Conservation (phyloP, 2,113 vertebrate species). For the Cottus gobio region DNA sequence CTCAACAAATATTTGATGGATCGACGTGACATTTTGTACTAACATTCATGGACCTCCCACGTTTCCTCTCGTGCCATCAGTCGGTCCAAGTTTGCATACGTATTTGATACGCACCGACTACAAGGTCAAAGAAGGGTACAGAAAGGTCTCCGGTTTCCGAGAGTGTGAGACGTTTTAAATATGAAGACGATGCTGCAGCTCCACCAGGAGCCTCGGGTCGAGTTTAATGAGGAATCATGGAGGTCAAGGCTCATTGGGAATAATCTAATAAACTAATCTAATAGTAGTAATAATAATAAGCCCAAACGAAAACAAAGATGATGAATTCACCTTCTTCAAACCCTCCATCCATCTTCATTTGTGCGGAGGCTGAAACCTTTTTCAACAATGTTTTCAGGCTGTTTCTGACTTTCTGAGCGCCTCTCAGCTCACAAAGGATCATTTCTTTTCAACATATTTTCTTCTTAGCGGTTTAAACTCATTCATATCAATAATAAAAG, state of each 20-base stretch:
- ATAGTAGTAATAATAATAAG: neutral
- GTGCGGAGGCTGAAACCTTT: neutral
- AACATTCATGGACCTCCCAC: too few species aligned
- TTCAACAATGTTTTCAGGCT: neutral
- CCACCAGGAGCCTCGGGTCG: neutral
- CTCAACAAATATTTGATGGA: neutral
- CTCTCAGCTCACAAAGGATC: neutral
- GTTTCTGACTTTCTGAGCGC: neutral
- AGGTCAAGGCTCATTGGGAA: slow-evolving; percentile 36
- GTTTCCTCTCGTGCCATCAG: too few species aligned
- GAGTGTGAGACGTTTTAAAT: neutral
- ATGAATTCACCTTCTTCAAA: slow-evolving; percentile 30
- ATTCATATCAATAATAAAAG: neutral
- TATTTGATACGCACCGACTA: too few species aligned
- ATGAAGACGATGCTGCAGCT: neutral
- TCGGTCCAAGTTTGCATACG: too few species aligned
- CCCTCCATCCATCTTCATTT: slow-evolving; percentile 42
- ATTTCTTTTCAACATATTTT: neutral
- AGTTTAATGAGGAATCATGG: slow-evolving; percentile 39
- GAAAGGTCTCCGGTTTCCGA: neutral
- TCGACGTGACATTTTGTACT: too few species aligned
- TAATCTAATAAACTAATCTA: slow-evolving; percentile 46
- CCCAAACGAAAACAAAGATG: slow-evolving; percentile 37
- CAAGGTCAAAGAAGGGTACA: neutral
- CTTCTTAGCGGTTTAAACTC: too few species aligned